A percentile compares a stretch with the other conserved stretches of the same genome.
Conservation (phyloP, 2,888 invertebrate genomes). For the Andricus curvator region DNA sequence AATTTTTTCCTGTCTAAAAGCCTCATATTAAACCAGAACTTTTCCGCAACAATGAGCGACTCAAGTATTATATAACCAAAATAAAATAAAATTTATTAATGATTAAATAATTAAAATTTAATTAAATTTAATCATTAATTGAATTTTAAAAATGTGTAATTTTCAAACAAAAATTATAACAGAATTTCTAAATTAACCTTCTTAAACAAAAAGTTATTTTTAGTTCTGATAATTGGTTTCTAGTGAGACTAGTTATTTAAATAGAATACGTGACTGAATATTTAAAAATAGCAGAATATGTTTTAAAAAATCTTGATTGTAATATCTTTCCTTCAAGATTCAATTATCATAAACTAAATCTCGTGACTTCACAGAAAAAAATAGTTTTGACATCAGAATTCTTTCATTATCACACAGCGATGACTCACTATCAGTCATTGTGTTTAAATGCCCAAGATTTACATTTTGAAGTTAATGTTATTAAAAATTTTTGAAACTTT, state of each 20-base stretch:
- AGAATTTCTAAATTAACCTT: no score
- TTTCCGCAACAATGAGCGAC: not conserved
- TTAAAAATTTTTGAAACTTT: no score
- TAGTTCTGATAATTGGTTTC: no score
- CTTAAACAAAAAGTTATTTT: no score
- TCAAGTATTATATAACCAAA: not conserved
- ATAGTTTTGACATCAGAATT: not conserved
- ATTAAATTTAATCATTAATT: not conserved
- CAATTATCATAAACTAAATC: not conserved
- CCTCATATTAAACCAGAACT: not conserved
- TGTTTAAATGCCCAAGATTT: no score
- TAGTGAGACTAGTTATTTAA: no score
- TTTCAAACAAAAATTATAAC: no score
- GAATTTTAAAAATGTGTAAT: not conserved
- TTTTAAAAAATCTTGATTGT: no score
- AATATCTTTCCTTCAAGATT: not conserved
- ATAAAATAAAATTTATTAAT: not conserved
- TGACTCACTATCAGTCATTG: no score
- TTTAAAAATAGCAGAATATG: no score
- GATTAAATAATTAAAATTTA: not conserved
- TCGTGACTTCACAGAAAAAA: not conserved
- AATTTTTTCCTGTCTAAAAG: conserved; percentile 16
- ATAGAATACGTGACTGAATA: no score
- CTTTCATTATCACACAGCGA: not conserved
- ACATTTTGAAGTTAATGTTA: no score